A percentile compares a stretch with the other conserved stretches of the same genome.
These are phyloP conservation scores for Drosophila orena DNA, from an alignment of 1,140 invertebrate species.

Conservation along the genomic window DNA sequence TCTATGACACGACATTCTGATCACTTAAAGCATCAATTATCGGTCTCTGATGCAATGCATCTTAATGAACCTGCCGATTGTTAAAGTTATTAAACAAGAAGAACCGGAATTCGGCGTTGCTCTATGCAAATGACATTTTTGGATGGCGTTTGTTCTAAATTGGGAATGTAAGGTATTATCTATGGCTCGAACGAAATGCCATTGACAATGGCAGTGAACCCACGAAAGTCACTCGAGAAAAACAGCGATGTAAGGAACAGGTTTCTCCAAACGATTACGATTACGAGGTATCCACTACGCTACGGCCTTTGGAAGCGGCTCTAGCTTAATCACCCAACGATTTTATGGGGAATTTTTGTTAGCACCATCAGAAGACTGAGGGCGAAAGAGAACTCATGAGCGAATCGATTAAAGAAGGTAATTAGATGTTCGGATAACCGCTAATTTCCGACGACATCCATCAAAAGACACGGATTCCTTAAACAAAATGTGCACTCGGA, in stretches of 20 bases:
- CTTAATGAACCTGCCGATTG: conserved; percentile 28
- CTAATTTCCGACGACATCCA: conserved; percentile 46
- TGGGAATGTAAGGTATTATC: conserved; percentile 35
- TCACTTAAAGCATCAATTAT: conserved; percentile 29
- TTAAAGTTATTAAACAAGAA: conserved; percentile 17
- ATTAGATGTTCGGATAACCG: conserved; percentile 56
- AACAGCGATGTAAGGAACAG: conserved; percentile 54
- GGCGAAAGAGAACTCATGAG: conserved; percentile 32
- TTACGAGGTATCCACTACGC: conserved; percentile 18
- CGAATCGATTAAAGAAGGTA: conserved; percentile 45
- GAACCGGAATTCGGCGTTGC: conserved; percentile 39
- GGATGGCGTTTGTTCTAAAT: conserved; percentile 15
- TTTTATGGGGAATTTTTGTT: conserved; percentile 42
- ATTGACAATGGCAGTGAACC: conserved; percentile 36
- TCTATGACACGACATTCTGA: conserved; percentile 18
- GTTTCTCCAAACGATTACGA: conserved; percentile 36
- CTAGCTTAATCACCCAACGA: conserved; percentile 58
- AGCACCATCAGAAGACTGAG: conserved; percentile 1
- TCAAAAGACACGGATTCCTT: conserved; percentile 29
- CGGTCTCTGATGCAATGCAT: conserved; percentile 46
- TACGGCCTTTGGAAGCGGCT: conserved; percentile 35
- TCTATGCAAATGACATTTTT: conserved; percentile 37
- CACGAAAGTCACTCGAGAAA: conserved; percentile 19
- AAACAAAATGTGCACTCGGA: conserved; percentile 20
- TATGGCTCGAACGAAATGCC: conserved; percentile 23